These are phyloP conservation scores for Frieseomelitta varia DNA, from an alignment of 1,140 invertebrate genomes.

Conservation along the genomic window DNA sequence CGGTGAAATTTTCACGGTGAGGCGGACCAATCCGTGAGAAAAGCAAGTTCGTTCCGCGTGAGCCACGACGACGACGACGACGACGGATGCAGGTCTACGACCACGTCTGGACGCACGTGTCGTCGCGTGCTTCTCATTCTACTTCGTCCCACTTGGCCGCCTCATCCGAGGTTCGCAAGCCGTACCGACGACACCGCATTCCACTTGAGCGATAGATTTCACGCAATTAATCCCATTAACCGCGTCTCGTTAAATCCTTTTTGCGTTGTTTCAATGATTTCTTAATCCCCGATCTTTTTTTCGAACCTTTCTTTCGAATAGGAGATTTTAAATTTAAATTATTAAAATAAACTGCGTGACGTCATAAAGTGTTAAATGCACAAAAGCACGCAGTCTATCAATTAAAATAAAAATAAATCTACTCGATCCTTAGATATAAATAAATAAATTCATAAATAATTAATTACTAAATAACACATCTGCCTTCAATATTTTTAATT, in stretches of 20 bases:
- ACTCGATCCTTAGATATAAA: too few relatives aligned
- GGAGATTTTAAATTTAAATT: too few relatives aligned
- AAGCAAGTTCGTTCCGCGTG: slow-evolving; percentile 44
- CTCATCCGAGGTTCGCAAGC: not conserved
- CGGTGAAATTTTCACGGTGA: slow-evolving; percentile 66
- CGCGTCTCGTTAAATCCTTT: not conserved
- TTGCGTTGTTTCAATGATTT: too few relatives aligned
- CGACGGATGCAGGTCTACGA: slow-evolving; percentile 11
- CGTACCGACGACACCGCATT: not conserved
- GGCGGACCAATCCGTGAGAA: slow-evolving; percentile 53
- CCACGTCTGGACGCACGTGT: slow-evolving; percentile 5
- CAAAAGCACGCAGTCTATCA: too few relatives aligned
- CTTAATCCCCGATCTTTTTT: too few relatives aligned
- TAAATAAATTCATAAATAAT: too few relatives aligned
- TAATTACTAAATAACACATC: too few relatives aligned
- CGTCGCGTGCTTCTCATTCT: not conserved
- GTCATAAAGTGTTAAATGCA: too few relatives aligned
- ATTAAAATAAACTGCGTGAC: too few relatives aligned
- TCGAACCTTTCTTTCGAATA: too few relatives aligned
- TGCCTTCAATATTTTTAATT: too few relatives aligned
- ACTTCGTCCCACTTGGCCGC: not conserved
- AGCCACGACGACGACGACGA: slow-evolving; percentile 41
- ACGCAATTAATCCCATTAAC: not conserved
- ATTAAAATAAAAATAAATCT: too few relatives aligned
- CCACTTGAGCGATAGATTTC: not conserved